These are phyloP conservation scores for Synanthedon formicaeformis DNA, from an alignment of 2,888 invertebrate genomes.

Conservation along the genomic window DNA sequence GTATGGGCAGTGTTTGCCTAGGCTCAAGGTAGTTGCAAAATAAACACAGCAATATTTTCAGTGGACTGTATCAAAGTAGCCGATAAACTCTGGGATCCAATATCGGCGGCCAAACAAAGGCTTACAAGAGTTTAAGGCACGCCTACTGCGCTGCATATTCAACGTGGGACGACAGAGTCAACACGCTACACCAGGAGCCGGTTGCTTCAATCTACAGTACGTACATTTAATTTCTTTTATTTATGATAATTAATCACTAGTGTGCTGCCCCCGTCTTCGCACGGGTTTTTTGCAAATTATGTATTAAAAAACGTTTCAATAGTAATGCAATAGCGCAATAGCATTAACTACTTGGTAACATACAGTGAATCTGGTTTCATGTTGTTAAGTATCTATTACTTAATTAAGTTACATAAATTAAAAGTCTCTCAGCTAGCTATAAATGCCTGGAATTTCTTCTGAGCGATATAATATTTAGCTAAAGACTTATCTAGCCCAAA, in stretches of 20 bases:
- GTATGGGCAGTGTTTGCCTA: not conserved
- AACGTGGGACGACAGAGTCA: conserved; percentile 45
- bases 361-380: too few relatives aligned
- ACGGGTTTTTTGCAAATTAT: too few relatives aligned
- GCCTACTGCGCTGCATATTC: conserved; percentile 64
- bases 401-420: too few relatives aligned
- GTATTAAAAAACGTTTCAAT: too few relatives aligned
- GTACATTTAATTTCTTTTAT: not conserved
- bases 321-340: too few relatives aligned
- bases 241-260: not conserved
- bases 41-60: conserved; percentile 19
- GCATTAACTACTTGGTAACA: not conserved
- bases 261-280: not conserved
- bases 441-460: too few relatives aligned
- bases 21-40: not conserved
- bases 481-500: too few relatives aligned
- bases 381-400: too few relatives aligned
- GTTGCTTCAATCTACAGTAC: not conserved
- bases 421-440: too few relatives aligned
- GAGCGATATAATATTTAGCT: too few relatives aligned
- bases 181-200: conserved; percentile 20
- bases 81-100: conserved; percentile 55
- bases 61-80: conserved; percentile 44
- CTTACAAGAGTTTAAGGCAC: conserved; percentile 65
- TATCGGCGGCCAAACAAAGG: conserved; percentile 62